Base-by-base conservation (phyloP, 2,888 invertebrate genomes). In the Dorcus hopei region DNA sequence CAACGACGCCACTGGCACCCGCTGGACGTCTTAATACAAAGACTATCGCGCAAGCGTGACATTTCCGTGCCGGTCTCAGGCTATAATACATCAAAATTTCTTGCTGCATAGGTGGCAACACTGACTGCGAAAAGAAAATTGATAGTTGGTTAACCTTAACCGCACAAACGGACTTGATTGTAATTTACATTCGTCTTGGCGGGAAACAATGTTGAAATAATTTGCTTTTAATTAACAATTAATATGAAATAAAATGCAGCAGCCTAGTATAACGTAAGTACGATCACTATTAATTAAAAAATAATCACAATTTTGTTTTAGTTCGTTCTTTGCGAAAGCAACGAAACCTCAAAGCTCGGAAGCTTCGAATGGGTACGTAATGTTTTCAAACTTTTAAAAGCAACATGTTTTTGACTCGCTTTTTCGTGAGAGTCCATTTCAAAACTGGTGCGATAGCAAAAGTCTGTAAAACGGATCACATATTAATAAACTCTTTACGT, bases 291-390 rank as follows among this genome's bases (percentile, higher is more conserved):
- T 9, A 38, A 49, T 41, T 55, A 6, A 40, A 48, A 38, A 26
- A 49, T 42, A 33, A 41, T 38, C 14, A 47, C 33, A 2, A n/a
- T 38, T 39, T 19, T 56, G 38, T 66, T 64, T 38, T 61, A 81
- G 80, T 53, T 79, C 80, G 38, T 81, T 80, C 65, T 81, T 81
- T 64, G 70, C 71, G 47, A 76, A 71, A 69, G 62, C 72, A 16
- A 65, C 72, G 9, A 57, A 68, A 14, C 68, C 66, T 54, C 53
- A 56, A 8, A 63, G 57, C 14, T 39, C 64, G 42, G 49, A 68
- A 23, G 54, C 65, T 11, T 56, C 49, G n/a, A 61, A 66, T 49
- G 65, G 69, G 33, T 65, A 61, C 41, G 67, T 68, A 64, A 52
- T 54, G 52, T 62, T 59, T 9, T 53, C 42, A 38, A 58, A 33